Percentiles rank a stretch among this genome's conserved stretches.
Conservation (phyloP, 1,140 invertebrate species). For the Grapholita molesta region DNA sequence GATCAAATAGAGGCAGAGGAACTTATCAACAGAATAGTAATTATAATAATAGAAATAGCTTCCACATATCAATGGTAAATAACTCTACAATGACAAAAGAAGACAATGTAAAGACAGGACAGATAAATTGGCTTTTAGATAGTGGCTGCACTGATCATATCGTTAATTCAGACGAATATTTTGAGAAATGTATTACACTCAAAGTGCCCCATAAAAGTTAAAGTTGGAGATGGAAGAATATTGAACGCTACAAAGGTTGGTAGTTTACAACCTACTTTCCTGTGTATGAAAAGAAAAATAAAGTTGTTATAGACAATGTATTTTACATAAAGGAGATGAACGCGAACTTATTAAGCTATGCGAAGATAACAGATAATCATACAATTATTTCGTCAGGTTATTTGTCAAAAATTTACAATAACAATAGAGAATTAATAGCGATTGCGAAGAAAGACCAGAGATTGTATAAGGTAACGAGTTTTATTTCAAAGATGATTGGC, state of each 20-base stretch:
- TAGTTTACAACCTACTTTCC: too few species aligned
- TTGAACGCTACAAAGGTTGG: not conserved
- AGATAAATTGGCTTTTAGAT: constrained; percentile 53
- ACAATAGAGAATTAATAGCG: constrained; percentile 30
- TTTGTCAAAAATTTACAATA: constrained; percentile 35
- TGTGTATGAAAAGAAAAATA: too few species aligned
- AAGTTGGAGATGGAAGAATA: too few species aligned
- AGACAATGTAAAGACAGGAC: constrained; percentile 22
- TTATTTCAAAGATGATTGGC: constrained; percentile 33
- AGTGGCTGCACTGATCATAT: constrained; percentile 59
- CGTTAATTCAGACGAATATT: constrained; percentile 51
- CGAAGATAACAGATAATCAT: constrained; percentile 35
- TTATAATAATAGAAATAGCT: constrained; percentile 11
- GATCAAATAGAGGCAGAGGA: not conserved
- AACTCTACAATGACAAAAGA: constrained; percentile 11
- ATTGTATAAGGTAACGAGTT: constrained; percentile 40
- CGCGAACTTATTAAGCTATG: constrained; percentile 44
- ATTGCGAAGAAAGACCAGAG: constrained; percentile 35
- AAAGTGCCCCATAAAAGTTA: too few species aligned
- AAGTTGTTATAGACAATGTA: constrained; percentile 39
- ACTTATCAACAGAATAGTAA: not conserved
- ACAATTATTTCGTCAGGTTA: constrained; percentile 35
- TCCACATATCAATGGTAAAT: not conserved
- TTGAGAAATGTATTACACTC: constrained; percentile 30
- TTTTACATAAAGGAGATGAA: constrained; percentile 41